Percentiles rank a stretch among this genome's conserved stretches.
phyloP scores from a whole-genome alignment of 1,140 invertebrate genomes.

The Carposina sasakii region DNA sequence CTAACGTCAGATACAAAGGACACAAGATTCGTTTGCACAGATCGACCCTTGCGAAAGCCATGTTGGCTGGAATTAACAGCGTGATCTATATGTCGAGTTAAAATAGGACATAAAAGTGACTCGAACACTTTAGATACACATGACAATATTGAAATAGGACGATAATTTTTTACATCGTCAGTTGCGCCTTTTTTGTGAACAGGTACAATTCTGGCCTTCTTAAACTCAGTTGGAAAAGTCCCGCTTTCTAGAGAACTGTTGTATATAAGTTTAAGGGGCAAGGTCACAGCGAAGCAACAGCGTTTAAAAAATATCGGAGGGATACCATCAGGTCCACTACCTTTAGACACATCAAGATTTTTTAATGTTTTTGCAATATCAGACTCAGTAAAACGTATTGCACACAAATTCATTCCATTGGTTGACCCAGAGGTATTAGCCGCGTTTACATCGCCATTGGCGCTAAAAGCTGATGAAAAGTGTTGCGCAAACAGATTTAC shows the following conservation, averaged over 20 bases:
- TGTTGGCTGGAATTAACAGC: no score
- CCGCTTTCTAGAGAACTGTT: slow-evolving; percentile 13
- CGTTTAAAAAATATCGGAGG: slow-evolving; percentile 13
- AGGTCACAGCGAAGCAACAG: slow-evolving; percentile 9
- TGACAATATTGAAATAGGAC: slow-evolving; percentile 17
- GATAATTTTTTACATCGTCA: slow-evolving; percentile 14
- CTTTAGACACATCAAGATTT: slow-evolving; percentile 10
- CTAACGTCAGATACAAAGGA: not conserved
- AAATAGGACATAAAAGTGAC: slow-evolving; percentile 8
- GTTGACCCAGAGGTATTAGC: no score
- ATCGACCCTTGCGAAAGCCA: not conserved
- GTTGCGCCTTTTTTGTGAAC: slow-evolving; percentile 13
- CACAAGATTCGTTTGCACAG: slow-evolving; percentile 8
- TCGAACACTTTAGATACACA: slow-evolving; percentile 16
- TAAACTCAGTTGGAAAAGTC: slow-evolving; percentile 16
- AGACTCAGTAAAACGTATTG: slow-evolving; percentile 14
- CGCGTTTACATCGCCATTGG: no score
- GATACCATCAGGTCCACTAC: slow-evolving; percentile 13
- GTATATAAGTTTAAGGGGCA: slow-evolving; percentile 10
- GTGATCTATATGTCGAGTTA: no score
- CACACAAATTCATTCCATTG: slow-evolving; percentile 18
- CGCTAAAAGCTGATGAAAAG: not conserved
- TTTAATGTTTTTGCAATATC: slow-evolving; percentile 12
- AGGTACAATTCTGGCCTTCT: slow-evolving; percentile 16
- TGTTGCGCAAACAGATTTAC: not conserved